A percentile compares a stretch with the other conserved stretches of the same genome.
These are phyloP conservation scores for Sitta carolinensis DNA, from an alignment of 2,797 vertebrate species.

Conservation along the genomic window DNA sequence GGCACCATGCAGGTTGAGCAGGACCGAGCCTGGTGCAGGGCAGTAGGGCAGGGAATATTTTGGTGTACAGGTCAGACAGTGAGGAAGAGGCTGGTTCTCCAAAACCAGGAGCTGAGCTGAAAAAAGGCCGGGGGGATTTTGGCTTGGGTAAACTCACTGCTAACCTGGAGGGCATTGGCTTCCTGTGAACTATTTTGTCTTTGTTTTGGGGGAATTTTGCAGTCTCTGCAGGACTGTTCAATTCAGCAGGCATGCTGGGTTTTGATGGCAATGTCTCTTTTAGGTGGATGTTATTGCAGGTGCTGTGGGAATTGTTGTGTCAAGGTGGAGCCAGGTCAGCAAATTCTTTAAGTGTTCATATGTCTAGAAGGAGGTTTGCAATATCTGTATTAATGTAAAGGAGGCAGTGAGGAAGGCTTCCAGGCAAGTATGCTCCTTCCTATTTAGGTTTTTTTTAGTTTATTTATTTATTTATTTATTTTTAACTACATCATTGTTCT, in stretches of 20 bases:
- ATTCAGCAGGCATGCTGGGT: not conserved
- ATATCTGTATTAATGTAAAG: not conserved
- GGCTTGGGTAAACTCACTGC: not conserved
- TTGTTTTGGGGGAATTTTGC: not conserved
- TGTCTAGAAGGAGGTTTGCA: not conserved
- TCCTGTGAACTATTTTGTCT: not conserved
- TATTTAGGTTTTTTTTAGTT: not conserved
- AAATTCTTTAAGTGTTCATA: not conserved
- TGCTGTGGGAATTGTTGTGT: not conserved
- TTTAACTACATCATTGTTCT: not conserved
- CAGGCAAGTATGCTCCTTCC: not conserved
- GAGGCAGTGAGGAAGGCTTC: not conserved
- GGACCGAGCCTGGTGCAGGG: not conserved
- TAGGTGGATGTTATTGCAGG: not conserved
- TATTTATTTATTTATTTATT: not conserved
- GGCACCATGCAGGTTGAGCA: not conserved
- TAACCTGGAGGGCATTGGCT: not conserved
- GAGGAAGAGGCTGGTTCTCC: not conserved
- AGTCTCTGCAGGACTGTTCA: not conserved
- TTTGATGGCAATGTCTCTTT: not conserved
- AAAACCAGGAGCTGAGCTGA: not conserved
- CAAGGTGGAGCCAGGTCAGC: not conserved
- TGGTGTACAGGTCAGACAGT: accelerated
- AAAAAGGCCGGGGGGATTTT: not conserved
- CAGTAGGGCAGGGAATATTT: not conserved